phyloP scores from a whole-genome alignment of 2,797 vertebrate species.

The Fratercula arctica region DNA sequence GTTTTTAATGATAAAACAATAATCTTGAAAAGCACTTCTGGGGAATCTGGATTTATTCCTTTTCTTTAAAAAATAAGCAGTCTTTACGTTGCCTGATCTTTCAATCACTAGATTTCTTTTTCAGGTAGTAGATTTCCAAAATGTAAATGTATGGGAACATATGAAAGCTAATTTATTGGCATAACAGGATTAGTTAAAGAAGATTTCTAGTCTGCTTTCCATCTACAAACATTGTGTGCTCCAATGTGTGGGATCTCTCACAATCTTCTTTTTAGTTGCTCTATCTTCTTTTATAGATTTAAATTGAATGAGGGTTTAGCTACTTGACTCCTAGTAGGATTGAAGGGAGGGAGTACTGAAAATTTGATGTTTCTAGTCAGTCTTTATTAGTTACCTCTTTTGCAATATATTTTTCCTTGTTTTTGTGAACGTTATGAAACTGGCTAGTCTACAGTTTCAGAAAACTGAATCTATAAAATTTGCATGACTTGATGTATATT shows the following conservation, averaged over 20 bases:
- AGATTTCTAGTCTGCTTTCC: background rate
- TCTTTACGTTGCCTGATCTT: background rate
- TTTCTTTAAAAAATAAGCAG: background rate
- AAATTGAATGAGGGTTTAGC: background rate
- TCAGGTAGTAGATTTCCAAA: background rate
- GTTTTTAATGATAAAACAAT: background rate
- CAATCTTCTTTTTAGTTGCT: background rate
- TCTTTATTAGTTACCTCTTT: background rate
- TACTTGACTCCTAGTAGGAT: background rate
- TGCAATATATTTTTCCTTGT: background rate
- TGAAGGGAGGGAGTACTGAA: background rate
- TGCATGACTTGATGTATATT: background rate
- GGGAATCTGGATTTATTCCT: background rate
- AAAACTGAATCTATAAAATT: background rate
- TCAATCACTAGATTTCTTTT: background rate
- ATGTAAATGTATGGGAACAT: background rate
- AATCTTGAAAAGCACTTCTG: background rate
- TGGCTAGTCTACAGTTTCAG: background rate
- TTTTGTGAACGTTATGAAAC: background rate
- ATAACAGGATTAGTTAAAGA: slow-evolving; percentile 2
- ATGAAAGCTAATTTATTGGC: background rate
- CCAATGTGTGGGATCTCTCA: background rate
- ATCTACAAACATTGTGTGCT: background rate
- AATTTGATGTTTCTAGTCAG: background rate
- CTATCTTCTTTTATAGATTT: background rate